Evolutionary conservation across 2,888 invertebrate species (phyloP), one percentile per base, ranked within the genome.

Genomic region (Agelastica alni): DNA sequence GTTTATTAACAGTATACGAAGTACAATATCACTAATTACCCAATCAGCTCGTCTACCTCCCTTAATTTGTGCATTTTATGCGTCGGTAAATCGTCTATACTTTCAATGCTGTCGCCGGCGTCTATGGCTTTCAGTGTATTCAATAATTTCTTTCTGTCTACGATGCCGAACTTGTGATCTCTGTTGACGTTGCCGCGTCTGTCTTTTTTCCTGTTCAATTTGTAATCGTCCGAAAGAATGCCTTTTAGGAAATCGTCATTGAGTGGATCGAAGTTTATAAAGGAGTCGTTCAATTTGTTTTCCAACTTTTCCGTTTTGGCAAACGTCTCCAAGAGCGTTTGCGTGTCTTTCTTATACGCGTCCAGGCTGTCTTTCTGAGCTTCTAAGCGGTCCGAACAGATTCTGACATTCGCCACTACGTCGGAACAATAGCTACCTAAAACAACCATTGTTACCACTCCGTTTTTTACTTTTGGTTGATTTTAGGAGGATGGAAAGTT

Each of bases 111-210:
- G 48, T 77, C 76, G 3, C 76, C 77, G 58, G 81, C 78, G 67
- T 86, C 86, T 57, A 86, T 86, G 14, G 83, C 84, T 65, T 83
- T 83, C 54, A 86, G 77, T 2, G 84, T 82, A 9, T 84, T 85
- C 45, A 86, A 74, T 32, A 86, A 70, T 65, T 84, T 83, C 42
- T 78, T 78, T 67, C 85, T 85, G 51, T 80, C 80, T 31, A 77
- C 70, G 20, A 62, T 41, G 4, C 66, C 66, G 20, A 72, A 70
- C 31, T 63, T 60, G 1, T 64, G 58, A 46, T 73, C 61, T 63
- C 62, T 65, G 62, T 53, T 58, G 3, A 53, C 18, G 12, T 58
- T 56, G 4, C 46, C 61, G 46, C 68, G 69, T 39, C 57, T 61
- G 17, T 68, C 66, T 28, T 52, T 66, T 42, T 64, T 63, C 9